These are phyloP conservation scores for Phaonia tiefii DNA, from an alignment of 2,888 invertebrate genomes.

Conservation along the genomic window DNA sequence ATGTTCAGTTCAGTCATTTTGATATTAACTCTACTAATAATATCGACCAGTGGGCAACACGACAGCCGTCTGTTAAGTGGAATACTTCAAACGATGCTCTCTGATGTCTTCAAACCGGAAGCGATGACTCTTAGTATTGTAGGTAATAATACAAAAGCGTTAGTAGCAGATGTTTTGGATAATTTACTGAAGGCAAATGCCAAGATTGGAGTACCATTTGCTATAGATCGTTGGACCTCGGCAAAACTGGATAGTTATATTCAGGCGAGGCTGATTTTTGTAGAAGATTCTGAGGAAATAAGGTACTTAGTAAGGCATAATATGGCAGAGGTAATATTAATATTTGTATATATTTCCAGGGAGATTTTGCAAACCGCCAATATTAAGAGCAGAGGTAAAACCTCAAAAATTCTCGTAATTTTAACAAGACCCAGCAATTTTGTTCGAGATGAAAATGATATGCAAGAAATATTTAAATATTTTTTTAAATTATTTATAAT, in stretches of 20 bases:
- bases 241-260: background rate
- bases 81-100: conserved; percentile 12
- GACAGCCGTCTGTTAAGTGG: conserved; percentile 4
- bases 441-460: background rate
- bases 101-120: conserved; percentile 3
- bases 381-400: background rate
- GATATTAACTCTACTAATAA: background rate
- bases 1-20: background rate
- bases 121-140: conserved; percentile 28
- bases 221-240: conserved; percentile 3
- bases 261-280: background rate
- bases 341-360: background rate
- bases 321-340: background rate
- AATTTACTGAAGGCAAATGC: background rate
- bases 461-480: conserved; percentile 20
- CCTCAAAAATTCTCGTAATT: conserved; percentile 20
- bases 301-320: background rate
- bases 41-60: background rate
- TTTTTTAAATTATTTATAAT: conserved; percentile 21
- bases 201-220: conserved; percentile 4
- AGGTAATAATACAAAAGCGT: background rate
- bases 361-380: background rate
- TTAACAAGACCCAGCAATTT: background rate
- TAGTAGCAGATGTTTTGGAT: background rate
- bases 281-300: background rate